Percentiles rank a stretch among this genome's conserved stretches.
phyloP scores from a whole-genome alignment of 2,797 vertebrate genomes.

The Tangara arthus region DNA sequence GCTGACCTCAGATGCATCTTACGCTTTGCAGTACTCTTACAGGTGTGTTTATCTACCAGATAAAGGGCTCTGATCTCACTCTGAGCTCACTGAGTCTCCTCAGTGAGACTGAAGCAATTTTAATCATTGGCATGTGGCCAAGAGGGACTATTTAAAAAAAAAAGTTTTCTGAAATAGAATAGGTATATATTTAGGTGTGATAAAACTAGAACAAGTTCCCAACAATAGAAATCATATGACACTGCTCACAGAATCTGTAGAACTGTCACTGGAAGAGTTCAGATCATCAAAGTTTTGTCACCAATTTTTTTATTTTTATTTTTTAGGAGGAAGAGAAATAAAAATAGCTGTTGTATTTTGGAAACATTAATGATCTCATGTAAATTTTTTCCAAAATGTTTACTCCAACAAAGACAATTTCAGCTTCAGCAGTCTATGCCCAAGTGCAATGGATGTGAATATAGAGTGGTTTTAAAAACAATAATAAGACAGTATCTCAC shows the following conservation, averaged over 20 bases:
- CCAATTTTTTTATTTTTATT: neutral
- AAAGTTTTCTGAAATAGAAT: neutral
- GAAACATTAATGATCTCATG: neutral
- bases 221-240: neutral
- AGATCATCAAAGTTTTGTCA: neutral
- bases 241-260: neutral
- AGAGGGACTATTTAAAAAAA: neutral
- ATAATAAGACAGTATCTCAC: neutral
- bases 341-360: neutral
- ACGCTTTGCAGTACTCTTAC: neutral
- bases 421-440: neutral
- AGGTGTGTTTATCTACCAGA: neutral
- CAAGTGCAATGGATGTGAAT: neutral
- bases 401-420: neutral
- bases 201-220: neutral
- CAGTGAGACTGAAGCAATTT: neutral
- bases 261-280: neutral
- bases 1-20: fast-evolving
- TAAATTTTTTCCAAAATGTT: neutral
- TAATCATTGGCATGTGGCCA: neutral
- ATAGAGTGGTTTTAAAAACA: neutral
- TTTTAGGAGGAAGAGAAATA: neutral
- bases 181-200: neutral
- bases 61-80: neutral
- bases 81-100: neutral